Base-by-base conservation (phyloP, 2,797 vertebrate genomes). In the Platyrinchus mystaceus region DNA sequence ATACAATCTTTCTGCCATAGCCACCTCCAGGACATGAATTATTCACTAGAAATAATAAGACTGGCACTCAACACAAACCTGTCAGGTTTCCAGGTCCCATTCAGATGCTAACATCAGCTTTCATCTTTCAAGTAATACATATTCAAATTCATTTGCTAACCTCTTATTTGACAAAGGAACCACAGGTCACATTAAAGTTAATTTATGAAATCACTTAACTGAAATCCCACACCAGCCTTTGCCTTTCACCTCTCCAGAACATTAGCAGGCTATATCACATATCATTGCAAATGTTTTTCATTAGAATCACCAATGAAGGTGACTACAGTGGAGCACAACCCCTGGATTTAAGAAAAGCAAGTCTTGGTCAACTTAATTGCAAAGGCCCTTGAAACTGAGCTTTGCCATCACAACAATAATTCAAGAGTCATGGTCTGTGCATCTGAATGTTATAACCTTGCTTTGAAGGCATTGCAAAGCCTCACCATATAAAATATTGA, bases 171-270 rank as follows among this genome's bases (percentile, higher is more conserved):
- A 52, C 82, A 91, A 82, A 92, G 68, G 76, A 87, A 34, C 71
- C 75, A 39, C 79, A 76, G 90, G 87, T 81, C 88, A 79, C 76
- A 67, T 76, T 56, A 28, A 93, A 89, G 52, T 59, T 90, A 94
- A 94, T 95, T 87, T 94, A 95, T 92, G 27, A 96, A 95, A 95
- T 95, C 81, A 70, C 62, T 91, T 67, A 56, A 83, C 43, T 92
- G 96, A 92, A 96, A 95, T 52, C 41, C 39, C 34, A 95, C 79
- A 94, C 92, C 80, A 84, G 71, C 39, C 66, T 83, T 81, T 83
- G 52, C 64, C 50, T 83, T 89, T 80, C 58, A 39, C 66, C 5
- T 85, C 69, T 77, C 58, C 84, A 84, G 73, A 79, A 56, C 1
- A 0, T 73, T 76, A 81, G 39, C 58, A 93, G 69, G 21, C 59